Conservation (phyloP, 2,113 vertebrate species). For the Gnathonemus longibarbis region DNA sequence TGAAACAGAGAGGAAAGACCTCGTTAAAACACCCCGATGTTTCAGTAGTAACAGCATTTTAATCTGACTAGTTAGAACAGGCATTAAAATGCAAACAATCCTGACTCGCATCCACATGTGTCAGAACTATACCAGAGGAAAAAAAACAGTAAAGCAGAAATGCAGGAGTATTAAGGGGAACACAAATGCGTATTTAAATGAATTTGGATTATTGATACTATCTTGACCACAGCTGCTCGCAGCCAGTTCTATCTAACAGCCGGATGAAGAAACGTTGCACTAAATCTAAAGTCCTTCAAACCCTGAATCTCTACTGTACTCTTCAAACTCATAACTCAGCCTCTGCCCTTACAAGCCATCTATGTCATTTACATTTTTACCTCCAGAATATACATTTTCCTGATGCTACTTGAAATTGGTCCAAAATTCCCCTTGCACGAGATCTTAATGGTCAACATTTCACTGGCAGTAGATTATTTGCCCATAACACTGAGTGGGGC, state of each 20-base stretch:
- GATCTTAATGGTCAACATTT: neutral
- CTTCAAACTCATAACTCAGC: neutral
- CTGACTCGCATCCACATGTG: neutral
- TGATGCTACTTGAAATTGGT: neutral
- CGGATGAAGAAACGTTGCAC: neutral
- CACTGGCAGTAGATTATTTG: neutral
- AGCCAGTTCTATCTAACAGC: neutral
- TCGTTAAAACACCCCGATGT: neutral
- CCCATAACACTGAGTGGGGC: neutral
- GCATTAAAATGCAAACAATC: neutral
- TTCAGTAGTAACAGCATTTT: neutral
- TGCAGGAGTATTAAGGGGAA: neutral
- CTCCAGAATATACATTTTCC: neutral
- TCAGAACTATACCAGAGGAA: neutral
- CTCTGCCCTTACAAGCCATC: neutral
- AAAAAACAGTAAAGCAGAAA: neutral
- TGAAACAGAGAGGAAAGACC: neutral
- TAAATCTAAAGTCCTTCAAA: neutral
- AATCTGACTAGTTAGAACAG: neutral
- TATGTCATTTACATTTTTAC: neutral
- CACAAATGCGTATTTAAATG: neutral
- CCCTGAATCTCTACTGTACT: neutral
- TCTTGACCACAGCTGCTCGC: neutral
- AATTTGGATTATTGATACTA: neutral
- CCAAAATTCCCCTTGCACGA: neutral